Percentiles rank a stretch among this genome's conserved stretches.
phyloP scores from a whole-genome alignment of 2,888 invertebrate genomes.

The Cantharis nigra region DNA sequence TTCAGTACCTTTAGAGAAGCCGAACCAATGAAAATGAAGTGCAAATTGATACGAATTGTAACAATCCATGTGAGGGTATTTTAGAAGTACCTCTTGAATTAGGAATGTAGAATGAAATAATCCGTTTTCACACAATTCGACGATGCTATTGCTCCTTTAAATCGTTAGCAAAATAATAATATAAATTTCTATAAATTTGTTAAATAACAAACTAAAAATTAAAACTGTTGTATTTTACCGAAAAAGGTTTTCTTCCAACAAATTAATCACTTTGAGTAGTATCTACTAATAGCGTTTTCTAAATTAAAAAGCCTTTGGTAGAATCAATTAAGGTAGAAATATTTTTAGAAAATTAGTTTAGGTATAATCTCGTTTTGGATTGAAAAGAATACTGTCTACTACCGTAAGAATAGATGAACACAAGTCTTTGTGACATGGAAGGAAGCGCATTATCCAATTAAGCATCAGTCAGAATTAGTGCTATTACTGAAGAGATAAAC shows the following conservation, averaged over 20 bases:
- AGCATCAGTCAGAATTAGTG: conserved; percentile 53
- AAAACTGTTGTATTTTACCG: background rate
- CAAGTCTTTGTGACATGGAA: conserved; percentile 31
- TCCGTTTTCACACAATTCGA: background rate
- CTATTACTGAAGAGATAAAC: conserved; percentile 50
- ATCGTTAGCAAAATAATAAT: background rate
- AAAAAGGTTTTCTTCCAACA: background rate
- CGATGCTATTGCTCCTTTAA: background rate
- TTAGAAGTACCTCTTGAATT: background rate
- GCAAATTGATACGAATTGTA: background rate
- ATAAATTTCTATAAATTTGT: background rate
- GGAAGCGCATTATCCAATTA: conserved; percentile 51
- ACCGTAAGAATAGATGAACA: conserved; percentile 10
- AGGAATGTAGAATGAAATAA: background rate
- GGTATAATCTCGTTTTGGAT: conserved; percentile 8
- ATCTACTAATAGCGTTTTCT: background rate
- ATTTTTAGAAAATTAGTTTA: conserved; percentile 1
- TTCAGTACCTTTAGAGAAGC: background rate
- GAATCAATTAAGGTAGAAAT: background rate
- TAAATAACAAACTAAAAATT: background rate
- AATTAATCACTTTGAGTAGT: background rate
- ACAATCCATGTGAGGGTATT: background rate
- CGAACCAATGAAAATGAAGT: background rate
- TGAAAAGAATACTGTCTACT: conserved; percentile 14
- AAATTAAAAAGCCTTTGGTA: background rate